Base-by-base conservation (phyloP, 2,797 vertebrate genomes). In the Chaenodraco wilsoni region DNA sequence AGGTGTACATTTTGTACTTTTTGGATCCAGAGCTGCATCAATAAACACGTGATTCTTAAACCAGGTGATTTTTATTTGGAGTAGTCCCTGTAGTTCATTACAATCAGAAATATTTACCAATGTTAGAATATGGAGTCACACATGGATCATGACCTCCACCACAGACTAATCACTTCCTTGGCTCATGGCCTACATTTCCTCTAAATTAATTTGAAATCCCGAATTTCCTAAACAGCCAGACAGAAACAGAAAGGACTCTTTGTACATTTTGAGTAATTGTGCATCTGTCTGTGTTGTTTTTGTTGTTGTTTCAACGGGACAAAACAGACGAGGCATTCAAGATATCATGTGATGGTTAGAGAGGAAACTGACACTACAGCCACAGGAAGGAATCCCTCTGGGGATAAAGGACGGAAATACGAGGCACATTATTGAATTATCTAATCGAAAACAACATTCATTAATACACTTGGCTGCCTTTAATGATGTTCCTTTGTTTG, bases 291-390 rank as follows among this genome's bases (percentile, higher is more conserved):
- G 31, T 49, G 37, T 44, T 45, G 40, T 41, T 19, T 61, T 17
- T n/a, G 13, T 3, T 27, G 23, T 56, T 16, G 51, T 44, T 64
- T 62, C 23, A 71, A 56, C 48, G 64, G 64, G 46, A 81, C 40
- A 33, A 62, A 76, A 54, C 1, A 27, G 58, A 68, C 41, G 50
- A 76, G 52, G 70, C 3, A 1, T 68, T 78, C 10, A 11, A 83
- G 77, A 66, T 50, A 72, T 84, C 87, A 89, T 89, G 86, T 92
- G 89, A 91, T 50, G 62, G 57, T 55, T 70, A 45, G 33, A 81
- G 75, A 81, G 84, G 82, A 91, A 89, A 84, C 58, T 64, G 69
- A 33, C 69, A 74, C 59, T 69, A 71, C 56, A 52, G 59, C 59
- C 76, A 60, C 2, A 68, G 2, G 19, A 78, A 74, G 2, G 19